Evolutionary conservation across 23 tunicate species (phyloP), one percentile per base, ranked within the genome.

Genomic region (Trididemnum miniatum): DNA sequence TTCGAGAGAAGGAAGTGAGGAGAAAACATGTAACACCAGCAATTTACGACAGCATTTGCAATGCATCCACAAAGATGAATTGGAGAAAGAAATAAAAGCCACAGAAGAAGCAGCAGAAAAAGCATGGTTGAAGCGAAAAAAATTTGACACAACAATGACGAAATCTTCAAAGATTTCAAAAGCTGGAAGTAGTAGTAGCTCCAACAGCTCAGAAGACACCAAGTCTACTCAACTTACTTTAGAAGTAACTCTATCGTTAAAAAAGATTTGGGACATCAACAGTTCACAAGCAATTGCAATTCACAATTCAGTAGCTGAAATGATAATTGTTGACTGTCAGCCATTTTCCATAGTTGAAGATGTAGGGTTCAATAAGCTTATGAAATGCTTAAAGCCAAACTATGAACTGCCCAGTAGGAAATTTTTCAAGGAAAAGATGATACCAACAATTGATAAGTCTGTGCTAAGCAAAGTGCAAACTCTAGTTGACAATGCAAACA

Each of bases 281-380:
- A 33, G 66, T 34, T 9, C 40, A 34, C 52, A 35, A 76, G 36
- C 76, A 22, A 65, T 18, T 27, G 5, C 24, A 32, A 80, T 80
- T 22, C 59, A 80, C 34, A 36, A 63, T 18, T 30, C 27, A 15
- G 54, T 63, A 29, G 38, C 37, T 63, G 84, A 65, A 38, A 80
- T 80, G 84, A 80, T 80, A 29, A 33, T 36, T 31, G 66, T 65
- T 15, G 84, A 80, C 76, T 54, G 66, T 34, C 84, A 63, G 40
- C 84, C 84, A 34, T 80, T 65, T 59, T 54, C 76, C 32, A 63
- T 80, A 36, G 50, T 80, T 31, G 36, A 31, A 22, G 76, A 80
- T 63, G 71, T 64, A 9, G 84, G 84, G 37, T 80, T 80, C 34
- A 31, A 29, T 3, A 80, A 36, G 59, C 37, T 80, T 34, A 34